Evolutionary conservation across 2,797 vertebrate genomes (phyloP), one percentile per base, ranked within the genome.

Genomic region (Premnoplex brunnescens): DNA sequence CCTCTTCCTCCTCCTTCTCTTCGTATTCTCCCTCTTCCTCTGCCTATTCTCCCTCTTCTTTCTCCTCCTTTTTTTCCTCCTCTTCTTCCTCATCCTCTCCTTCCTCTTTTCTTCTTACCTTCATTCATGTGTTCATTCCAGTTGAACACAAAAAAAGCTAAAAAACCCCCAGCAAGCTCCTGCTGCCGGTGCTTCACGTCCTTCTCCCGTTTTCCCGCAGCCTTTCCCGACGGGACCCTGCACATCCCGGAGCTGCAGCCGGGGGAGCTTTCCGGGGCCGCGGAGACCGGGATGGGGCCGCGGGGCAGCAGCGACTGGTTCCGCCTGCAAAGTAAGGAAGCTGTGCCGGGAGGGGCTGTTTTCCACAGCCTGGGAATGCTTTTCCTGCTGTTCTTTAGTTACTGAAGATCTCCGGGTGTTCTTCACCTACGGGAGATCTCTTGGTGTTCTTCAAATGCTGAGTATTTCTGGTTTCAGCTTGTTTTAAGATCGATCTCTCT

Each of bases 261-360:
- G 24, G 43, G 20, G 18, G 56, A 28, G 10, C 91, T 99, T 23
- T 48, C 46, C 12, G 46, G 98, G 22, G 97, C 96, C 19, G 99
- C 98, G 0, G 91, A 94, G 2, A 93, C 86, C n/a, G 99, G 99
- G 14, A 98, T 99, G 89, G 97, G 99, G 8, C 97, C 97, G 11
- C 12, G 19, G 21, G 97, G 97, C 89, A 97, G 96, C 26, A 79
- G 51, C 7, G 95, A 94, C 74, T 85, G 93, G 32, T 16, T 98
- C 62, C 74, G 52, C 89, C 76, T 97, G 60, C 96, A 93, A 80
- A 60, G 98, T 98, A 88, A 96, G 24, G 80, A 5, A 2, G 1
- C 4, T 3, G 2, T 13, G n/a, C 23, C 1, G 1, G 76, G 51
- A 4, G 2, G 1, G 59, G 37, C 9, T 6, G 4, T 21, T 23